Evolutionary conservation across 2,113 vertebrate species (phyloP).

Genomic region (Myocastor coypus): DNA sequence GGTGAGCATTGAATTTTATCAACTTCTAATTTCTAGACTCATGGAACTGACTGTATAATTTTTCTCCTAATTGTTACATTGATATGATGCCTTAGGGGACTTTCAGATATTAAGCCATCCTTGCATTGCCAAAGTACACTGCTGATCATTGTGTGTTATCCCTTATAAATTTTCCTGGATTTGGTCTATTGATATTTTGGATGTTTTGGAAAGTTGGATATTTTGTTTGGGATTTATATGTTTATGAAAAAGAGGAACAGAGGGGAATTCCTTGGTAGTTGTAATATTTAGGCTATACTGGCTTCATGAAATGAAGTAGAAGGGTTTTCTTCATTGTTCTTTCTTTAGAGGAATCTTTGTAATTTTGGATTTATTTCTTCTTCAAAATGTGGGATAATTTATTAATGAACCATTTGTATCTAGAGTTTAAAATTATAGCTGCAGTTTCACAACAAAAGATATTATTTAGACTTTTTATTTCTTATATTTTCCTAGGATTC

Average conservation of each 20-base stretch:
- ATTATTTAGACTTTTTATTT: neutral
- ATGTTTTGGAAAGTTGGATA: neutral
- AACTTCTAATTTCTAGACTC: neutral
- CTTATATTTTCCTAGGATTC: neutral
- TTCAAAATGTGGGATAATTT: neutral
- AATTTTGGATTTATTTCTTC: constrained; percentile 2
- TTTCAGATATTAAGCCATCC: constrained; percentile 2
- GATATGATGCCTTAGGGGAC: neutral
- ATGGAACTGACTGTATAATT: neutral
- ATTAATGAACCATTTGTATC: neutral
- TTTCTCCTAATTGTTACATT: constrained; percentile 28
- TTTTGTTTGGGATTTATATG: neutral
- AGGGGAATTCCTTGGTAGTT: neutral
- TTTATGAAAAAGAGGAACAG: neutral
- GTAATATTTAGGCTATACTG: neutral
- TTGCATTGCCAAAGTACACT: neutral
- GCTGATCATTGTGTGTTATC: neutral
- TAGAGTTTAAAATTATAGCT: neutral
- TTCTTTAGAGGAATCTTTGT: neutral
- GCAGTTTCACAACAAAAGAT: neutral
- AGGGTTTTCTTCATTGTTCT: neutral
- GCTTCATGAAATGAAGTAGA: neutral
- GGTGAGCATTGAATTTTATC: neutral
- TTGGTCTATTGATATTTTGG: neutral
- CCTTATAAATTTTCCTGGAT: neutral